These are phyloP conservation scores for Camponotus floridanus DNA, from an alignment of 1,140 invertebrate genomes.

Conservation along the genomic window DNA sequence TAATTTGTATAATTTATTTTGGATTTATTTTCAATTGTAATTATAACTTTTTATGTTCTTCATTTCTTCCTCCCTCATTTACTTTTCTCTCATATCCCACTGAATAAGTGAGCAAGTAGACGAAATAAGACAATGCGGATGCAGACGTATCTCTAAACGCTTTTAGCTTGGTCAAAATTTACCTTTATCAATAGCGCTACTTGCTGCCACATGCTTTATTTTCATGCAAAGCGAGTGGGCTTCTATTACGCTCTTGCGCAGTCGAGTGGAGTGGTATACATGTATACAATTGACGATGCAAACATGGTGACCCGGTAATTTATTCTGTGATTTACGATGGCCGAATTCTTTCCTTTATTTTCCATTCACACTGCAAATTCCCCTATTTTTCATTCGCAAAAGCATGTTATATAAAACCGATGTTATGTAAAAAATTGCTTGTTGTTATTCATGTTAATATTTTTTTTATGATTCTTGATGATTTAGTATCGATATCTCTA, in stretches of 20 bases:
- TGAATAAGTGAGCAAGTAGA: conserved; percentile 47
- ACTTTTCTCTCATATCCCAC: conserved; percentile 8
- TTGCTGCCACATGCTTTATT: conserved; percentile 54
- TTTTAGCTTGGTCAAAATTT: conserved; percentile 56
- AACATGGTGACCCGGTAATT: conserved; percentile 48
- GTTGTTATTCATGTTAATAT: neutral
- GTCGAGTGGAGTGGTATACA: conserved; percentile 24
- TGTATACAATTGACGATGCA: conserved; percentile 50
- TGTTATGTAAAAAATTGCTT: neutral
- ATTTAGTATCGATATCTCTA: conserved; percentile 6
- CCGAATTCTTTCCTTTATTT: conserved; percentile 44
- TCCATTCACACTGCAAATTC: neutral
- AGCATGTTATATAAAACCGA: neutral
- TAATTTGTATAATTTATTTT: conserved; percentile 33
- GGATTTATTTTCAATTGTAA: neutral
- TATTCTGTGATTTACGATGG: conserved; percentile 49
- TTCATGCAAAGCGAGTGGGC: conserved; percentile 45
- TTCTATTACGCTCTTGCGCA: conserved; percentile 25
- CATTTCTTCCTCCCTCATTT: neutral
- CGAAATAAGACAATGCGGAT: conserved; percentile 44
- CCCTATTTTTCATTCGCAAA: neutral
- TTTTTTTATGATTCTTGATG: neutral
- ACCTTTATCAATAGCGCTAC: conserved; percentile 52
- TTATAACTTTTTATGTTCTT: neutral
- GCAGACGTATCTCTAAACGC: conserved; percentile 55